Percentiles rank a stretch among this genome's conserved stretches.
These are phyloP conservation scores for Vireo griseus DNA, from an alignment of 2,797 vertebrate genomes.

Conservation along the genomic window DNA sequence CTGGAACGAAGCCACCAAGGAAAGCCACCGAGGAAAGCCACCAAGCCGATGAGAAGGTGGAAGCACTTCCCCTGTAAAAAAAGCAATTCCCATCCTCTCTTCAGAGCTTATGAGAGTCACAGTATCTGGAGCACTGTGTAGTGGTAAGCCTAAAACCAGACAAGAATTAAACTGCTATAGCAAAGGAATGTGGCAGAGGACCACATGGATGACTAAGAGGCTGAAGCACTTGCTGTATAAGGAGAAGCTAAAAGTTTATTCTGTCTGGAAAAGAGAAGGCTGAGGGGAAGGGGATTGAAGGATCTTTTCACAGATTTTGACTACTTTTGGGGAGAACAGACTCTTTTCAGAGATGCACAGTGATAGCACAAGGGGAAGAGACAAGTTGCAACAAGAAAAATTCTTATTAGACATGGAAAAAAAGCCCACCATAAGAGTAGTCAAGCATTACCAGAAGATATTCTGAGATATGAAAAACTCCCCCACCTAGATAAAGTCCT, in stretches of 20 bases:
- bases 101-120: background rate
- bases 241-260: background rate
- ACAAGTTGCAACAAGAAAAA: background rate
- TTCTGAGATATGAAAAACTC: background rate
- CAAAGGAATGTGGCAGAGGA: background rate
- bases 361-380: background rate
- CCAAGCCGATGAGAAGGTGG: accelerated
- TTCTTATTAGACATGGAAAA: background rate
- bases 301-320: background rate
- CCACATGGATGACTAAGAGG: background rate
- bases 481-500: background rate
- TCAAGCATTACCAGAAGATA: background rate
- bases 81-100: background rate
- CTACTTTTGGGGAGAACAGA: background rate
- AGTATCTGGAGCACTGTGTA: background rate
- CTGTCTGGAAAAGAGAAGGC: background rate
- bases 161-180: background rate
- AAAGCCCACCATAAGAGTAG: background rate
- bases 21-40: background rate
- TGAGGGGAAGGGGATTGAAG: background rate
- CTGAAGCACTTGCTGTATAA: background rate
- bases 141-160: background rate
- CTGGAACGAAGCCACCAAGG: background rate
- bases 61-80: background rate
- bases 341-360: background rate